Conservation (phyloP, 2,797 vertebrate genomes). For the Pipistrellus kuhlii region DNA sequence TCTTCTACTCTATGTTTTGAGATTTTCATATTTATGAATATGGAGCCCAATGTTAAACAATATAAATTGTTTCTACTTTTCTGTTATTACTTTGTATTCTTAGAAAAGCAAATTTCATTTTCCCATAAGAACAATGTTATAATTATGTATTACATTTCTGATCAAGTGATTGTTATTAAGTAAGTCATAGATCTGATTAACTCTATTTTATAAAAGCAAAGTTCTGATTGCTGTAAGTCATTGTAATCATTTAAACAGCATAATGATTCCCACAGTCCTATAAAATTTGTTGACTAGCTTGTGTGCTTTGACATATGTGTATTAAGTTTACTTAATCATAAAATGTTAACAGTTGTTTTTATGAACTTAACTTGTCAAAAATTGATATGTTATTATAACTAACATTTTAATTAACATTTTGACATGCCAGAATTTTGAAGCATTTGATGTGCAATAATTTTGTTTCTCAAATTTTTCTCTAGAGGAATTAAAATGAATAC, state of each 20-base stretch:
- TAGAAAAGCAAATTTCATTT: slow-evolving; percentile 59
- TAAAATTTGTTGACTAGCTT: slow-evolving; percentile 39
- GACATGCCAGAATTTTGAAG: slow-evolving; percentile 7
- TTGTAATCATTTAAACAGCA: background rate
- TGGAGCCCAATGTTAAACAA: background rate
- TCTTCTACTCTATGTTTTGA: background rate
- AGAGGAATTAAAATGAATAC: background rate
- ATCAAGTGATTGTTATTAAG: slow-evolving; percentile 23
- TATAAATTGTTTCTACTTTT: background rate
- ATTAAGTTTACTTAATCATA: slow-evolving; percentile 29
- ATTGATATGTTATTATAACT: background rate
- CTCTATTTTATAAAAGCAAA: slow-evolving; percentile 35
- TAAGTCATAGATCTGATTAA: slow-evolving; percentile 55
- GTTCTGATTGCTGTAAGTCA: background rate
- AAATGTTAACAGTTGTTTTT: slow-evolving; percentile 50
- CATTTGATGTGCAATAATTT: background rate
- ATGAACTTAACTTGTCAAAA: slow-evolving; percentile 19
- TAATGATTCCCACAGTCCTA: slow-evolving; percentile 17
- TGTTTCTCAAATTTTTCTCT: slow-evolving; percentile 16
- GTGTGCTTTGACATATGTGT: background rate
- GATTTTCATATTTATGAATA: slow-evolving; percentile 22
- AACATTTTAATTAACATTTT: slow-evolving; percentile 42
- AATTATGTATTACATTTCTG: background rate
- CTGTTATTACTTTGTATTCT: background rate
- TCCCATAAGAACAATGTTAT: background rate